Evolutionary conservation across 2,797 vertebrate genomes (phyloP).

Genomic region (Capromys pilorides): DNA sequence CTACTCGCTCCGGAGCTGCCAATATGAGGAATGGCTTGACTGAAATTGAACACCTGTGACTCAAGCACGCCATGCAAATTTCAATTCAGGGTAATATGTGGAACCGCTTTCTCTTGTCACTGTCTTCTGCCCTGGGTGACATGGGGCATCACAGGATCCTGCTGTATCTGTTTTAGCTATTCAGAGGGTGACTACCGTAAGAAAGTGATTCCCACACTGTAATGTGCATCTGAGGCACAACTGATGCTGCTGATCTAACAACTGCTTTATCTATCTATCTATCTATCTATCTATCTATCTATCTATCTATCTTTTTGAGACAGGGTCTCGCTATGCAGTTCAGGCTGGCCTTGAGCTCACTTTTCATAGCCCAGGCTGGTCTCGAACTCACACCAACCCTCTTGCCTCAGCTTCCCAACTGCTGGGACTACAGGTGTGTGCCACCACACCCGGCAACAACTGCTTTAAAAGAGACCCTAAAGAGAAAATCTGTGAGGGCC

Average conservation of each 20-base stretch:
- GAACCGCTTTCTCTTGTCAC: background rate
- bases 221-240: background rate
- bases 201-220: background rate
- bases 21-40: constrained; percentile 51
- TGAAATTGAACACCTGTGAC: constrained; percentile 68
- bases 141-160: background rate
- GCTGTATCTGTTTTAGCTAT: background rate
- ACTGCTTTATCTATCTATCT: no score
- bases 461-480: background rate
- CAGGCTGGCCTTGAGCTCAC: no score
- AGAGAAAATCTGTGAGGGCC: background rate
- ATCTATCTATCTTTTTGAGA: no score
- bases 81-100: background rate
- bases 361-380: no score
- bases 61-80: constrained; percentile 15
- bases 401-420: no score
- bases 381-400: no score
- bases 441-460: no score
- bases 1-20: constrained; percentile 54
- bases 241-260: background rate
- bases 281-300: no score
- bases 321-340: no score
- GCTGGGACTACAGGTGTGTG: no score
- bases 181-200: background rate
- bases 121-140: background rate